Evolutionary conservation across 1,140 invertebrate genomes (phyloP), one percentile per base, ranked within the genome.

Genomic region (Anadara kagoshimensis): DNA sequence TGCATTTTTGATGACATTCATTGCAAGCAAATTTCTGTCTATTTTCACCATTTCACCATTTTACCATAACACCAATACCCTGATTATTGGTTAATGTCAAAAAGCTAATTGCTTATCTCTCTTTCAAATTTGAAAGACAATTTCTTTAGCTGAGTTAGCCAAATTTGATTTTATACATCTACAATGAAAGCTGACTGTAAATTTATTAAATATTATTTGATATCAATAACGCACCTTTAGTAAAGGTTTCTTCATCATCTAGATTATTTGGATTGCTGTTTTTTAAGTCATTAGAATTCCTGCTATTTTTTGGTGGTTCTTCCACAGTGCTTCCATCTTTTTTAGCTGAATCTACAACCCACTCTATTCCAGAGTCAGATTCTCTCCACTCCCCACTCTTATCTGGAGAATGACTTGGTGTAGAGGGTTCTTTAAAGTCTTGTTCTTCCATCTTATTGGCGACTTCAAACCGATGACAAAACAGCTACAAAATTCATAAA

Each of bases 171-270:
- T 22, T n/a, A 4, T 18, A 51, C 47, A 4, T 51, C 3, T 4
- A 2, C 14, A 4, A 2, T 51, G 14, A 51, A n/a, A n/a, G n/a
- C n/a, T n/a, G n/a, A n/a, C n/a, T n/a, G n/a, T n/a, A n/a, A n/a
- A n/a, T n/a, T n/a, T n/a, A n/a, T n/a, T n/a, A n/a, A n/a, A n/a
- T n/a, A 51, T 51, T 51, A 2, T 10, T 51, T 51, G n/a, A 51
- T 51, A 51, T 18, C 2, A 51, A 51, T 10, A 4, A 51, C 2
- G n/a, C 47, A 97, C 96, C 93, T 92, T 97, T 96, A 41, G 95
- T 94, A 61, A 98, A 95, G 69, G 96, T 97, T 90, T 97, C 96
- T 86, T 97, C 93, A 88, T 97, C 95, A 86, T 96, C 94, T 20
- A 77, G 24, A 68, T 84, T 83, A 73, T 88, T 82, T 66, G 84